These are phyloP conservation scores for Cheilinus undulatus DNA, from an alignment of 2,113 vertebrate genomes.

Conservation along the genomic window DNA sequence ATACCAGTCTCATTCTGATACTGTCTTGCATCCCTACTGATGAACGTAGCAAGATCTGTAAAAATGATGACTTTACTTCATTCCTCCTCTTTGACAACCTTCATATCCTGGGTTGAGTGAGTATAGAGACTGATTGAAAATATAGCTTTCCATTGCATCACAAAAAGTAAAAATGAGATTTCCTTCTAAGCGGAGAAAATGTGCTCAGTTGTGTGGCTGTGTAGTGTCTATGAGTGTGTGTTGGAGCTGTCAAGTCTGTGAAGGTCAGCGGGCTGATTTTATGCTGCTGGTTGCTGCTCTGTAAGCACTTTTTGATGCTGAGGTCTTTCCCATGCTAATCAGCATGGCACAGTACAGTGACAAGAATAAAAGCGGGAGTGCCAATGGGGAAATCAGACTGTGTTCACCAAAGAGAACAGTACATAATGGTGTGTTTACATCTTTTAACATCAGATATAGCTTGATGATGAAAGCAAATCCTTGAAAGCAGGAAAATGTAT, in stretches of 20 bases:
- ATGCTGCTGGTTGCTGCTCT: slow-evolving; percentile 65
- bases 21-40: too few relatives aligned
- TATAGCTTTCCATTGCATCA: not conserved
- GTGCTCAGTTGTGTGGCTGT: slow-evolving; percentile 5
- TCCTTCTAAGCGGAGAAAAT: slow-evolving; percentile 21
- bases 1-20: too few relatives aligned
- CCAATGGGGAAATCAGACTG: slow-evolving; percentile 7
- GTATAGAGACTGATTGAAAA: not conserved
- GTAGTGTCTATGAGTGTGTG: slow-evolving; percentile 33
- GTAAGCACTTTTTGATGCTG: slow-evolving; percentile 60
- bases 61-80: too few relatives aligned
- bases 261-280: slow-evolving; percentile 69
- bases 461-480: slow-evolving; percentile 22
- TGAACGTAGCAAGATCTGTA: too few relatives aligned
- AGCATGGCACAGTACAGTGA: slow-evolving; percentile 34
- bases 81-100: not conserved
- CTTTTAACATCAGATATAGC: slow-evolving; percentile 11
- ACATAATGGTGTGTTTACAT: slow-evolving; percentile 5
- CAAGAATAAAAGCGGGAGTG: not conserved
- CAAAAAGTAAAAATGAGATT: slow-evolving; percentile 29
- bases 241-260: slow-evolving; percentile 61
- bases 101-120: slow-evolving; percentile 4
- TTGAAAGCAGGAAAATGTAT: not conserved
- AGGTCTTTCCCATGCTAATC: slow-evolving; percentile 65
- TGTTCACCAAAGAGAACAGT: not conserved